Conservation (phyloP, 2,797 vertebrate species). For the Vireo griseus region DNA sequence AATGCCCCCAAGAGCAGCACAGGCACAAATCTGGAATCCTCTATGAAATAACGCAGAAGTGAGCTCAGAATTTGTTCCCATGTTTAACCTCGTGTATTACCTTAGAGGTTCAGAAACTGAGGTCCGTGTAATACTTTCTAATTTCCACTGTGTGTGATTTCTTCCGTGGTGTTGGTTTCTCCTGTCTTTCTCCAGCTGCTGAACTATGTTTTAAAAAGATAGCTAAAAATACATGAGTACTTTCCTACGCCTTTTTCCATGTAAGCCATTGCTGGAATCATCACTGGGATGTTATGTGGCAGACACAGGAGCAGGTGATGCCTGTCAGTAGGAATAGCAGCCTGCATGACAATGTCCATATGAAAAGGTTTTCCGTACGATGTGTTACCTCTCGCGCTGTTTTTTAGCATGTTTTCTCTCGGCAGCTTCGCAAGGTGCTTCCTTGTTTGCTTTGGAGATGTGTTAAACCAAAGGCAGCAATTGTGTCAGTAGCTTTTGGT, state of each 20-base stretch:
- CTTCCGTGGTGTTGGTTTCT: slow-evolving; percentile 51
- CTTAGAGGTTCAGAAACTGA: not conserved
- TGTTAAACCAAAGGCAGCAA: not conserved
- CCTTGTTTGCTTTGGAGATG: not conserved
- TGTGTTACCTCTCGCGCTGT: not conserved
- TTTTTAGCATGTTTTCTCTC: slow-evolving; percentile 42
- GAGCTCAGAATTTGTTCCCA: not conserved
- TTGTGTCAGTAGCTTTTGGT: not conserved
- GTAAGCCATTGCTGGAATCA: slow-evolving; percentile 11
- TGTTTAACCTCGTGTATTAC: not conserved
- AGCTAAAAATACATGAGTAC: slow-evolving; percentile 56
- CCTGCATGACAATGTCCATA: not conserved
- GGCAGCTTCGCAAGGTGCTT: not conserved
- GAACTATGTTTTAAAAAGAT: slow-evolving; percentile 29
- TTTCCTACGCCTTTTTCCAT: slow-evolving; percentile 45
- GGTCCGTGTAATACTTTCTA: not conserved
- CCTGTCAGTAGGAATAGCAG: slow-evolving; percentile 2
- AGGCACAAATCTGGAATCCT: not conserved
- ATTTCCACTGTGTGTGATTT: not conserved
- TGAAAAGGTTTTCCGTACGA: not conserved
- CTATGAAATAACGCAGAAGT: not conserved
- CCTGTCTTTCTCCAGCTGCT: slow-evolving; percentile 45
- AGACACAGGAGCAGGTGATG: slow-evolving; percentile 38
- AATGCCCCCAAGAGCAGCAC: not conserved
- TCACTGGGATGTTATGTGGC: slow-evolving; percentile 5